Base-by-base conservation (phyloP, 2,113 vertebrate genomes). In the Pyrgilauda ruficollis region DNA sequence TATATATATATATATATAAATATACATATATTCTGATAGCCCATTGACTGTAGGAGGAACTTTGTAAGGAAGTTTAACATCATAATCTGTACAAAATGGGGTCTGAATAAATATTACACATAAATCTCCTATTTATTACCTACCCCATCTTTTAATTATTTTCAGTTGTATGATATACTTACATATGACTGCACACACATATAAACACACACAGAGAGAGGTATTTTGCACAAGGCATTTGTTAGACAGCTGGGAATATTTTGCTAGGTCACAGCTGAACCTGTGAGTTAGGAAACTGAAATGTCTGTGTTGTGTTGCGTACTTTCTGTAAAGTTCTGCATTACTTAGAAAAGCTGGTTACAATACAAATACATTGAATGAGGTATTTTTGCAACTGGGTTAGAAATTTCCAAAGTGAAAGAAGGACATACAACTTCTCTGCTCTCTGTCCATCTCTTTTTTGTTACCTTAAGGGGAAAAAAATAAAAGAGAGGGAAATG, bases 121-220 rank as follows among this genome's bases (percentile, higher is more conserved):
- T 76, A 55, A 43, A 68, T 80, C 49, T 86, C n/a, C 24, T 59
- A 1, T 68, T 73, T 77, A 15, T 55, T 84, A 58, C 15, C 28
- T 91, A 52, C 28, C 6, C 7, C 8, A 55, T 49, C 33, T 62
- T 81, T 50, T 46, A 64, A 17, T 83, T 80, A 28, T 80, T 68
- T 80, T 77, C 15, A n/a, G 4, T 63, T 39, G 5, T 28, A 39
- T 43, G 16, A 24, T 76, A 5, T 58, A 14, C 64, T 67, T 83
- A 2, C 31, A 13, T 9, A 2, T 35, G 13, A 17, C 20, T 50
- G 22, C 2, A 1, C 1, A 17, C 12, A 19, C 26, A 12, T 2
- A 3, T 18, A 8, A 8, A 41, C 13, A 4, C 18, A 67, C 9
- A n/a, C 1, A 27, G 4, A 78, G 4, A 78, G 7, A 49, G 50